Evolutionary conservation across 1,140 invertebrate genomes (phyloP), one percentile per base, ranked within the genome.

Genomic region (Oppia nitens): DNA sequence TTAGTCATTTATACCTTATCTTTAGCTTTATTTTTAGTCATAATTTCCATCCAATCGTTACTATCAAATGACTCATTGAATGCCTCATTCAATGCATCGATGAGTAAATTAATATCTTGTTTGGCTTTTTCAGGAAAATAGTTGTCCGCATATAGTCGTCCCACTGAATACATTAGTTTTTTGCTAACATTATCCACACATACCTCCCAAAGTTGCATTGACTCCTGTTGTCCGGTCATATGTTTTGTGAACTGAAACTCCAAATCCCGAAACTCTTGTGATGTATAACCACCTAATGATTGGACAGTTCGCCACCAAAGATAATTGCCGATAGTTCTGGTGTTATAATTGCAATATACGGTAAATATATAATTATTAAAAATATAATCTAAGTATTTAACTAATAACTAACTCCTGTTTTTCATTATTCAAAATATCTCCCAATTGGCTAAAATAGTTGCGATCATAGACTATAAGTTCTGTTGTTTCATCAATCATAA

Each of bases 1-100:
- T 40, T 40, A 17, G 17, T 40, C 17, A 9, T 40, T 9, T 17
- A 6, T 9, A 40, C 32, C 17, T 67, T 61, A 14, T 49, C 2
- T 17, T 48, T 17, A 0, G 90, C 90, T 12, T 82, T 76, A 57
- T 76, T 73, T 50, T 82, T 77, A 0, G 90, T 95, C 65, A 84
- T 81, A 1, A 77, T 71, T 66, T 95, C 90, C 87, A 96, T 93
- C 92, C 92, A 96, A 28, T 81, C 77, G 3, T 92, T 71, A 89
- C 83, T 0, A 84, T 87, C 76, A 12, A 67, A n/a, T 2, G 66
- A 53, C 27, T 63, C 23, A 4, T 63, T 29, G 47, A 67, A 67
- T 47, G 68, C 63, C 29, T 60, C 62, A n/a, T 64, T 58, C 21
- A 67, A 63, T 32, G 67, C 64, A 28, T 63, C 62, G 1, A 68